Conservation (phyloP, 2,113 vertebrate genomes). For the Leucoraja erinaceus region DNA sequence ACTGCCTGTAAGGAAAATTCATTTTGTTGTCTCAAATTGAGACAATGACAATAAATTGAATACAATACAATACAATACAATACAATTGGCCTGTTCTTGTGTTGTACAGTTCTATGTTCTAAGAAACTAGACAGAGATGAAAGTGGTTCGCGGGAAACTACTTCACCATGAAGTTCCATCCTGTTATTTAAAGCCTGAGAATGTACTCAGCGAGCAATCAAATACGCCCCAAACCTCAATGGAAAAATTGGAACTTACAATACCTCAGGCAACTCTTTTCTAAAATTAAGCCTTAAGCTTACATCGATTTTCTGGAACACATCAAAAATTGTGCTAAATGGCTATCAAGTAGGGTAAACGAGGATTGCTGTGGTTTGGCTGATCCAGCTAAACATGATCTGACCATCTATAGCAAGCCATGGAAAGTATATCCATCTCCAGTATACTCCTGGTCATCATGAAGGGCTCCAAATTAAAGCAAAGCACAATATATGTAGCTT, state of each 20-base stretch:
- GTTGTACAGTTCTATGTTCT: no score
- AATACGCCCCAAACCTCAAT: background rate
- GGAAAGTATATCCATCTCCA: background rate
- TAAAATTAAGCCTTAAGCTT: background rate
- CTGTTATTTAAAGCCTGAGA: background rate
- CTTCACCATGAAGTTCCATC: background rate
- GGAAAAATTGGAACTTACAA: no score
- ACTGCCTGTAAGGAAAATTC: no score
- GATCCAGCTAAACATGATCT: background rate
- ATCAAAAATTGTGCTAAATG: background rate
- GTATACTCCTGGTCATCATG: background rate
- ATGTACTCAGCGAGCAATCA: background rate
- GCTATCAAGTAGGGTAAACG: background rate
- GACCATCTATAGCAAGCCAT: background rate
- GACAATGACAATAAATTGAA: no score
- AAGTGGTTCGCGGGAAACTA: background rate
- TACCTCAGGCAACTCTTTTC: background rate
- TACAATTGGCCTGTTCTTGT: no score
- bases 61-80: no score
- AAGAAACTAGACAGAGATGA: background rate
- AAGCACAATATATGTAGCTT: background rate
- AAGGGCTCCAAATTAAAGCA: background rate
- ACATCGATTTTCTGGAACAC: background rate
- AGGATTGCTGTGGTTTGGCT: background rate
- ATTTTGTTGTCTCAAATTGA: no score